Evolutionary conservation across 2,797 vertebrate genomes (phyloP).

Genomic region (Phoxinus dragarum): DNA sequence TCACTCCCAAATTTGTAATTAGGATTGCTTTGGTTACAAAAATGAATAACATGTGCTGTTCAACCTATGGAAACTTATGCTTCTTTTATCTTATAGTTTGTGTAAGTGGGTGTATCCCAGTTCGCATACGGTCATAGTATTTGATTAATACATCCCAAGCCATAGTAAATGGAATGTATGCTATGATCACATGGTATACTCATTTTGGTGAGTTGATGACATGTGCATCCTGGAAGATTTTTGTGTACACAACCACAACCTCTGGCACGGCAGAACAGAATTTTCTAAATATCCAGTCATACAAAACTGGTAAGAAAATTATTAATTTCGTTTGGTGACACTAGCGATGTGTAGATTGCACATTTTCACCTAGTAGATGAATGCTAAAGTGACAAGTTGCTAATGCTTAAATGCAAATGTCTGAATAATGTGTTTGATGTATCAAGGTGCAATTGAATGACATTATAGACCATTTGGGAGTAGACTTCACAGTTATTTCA

Average conservation of each 20-base stretch:
- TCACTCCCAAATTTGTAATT: constrained; percentile 79
- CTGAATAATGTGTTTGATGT: neutral
- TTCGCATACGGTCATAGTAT: neutral
- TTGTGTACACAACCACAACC: neutral
- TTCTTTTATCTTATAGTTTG: neutral
- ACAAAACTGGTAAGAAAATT: neutral
- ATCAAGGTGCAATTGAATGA: neutral
- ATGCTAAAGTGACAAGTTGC: neutral
- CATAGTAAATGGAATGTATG: neutral
- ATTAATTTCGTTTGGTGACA: neutral
- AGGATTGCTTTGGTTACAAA: constrained; percentile 89
- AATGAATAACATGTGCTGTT: constrained; percentile 84
- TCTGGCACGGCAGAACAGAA: neutral
- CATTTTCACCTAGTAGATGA: neutral
- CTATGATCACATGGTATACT: neutral
- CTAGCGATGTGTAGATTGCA: neutral
- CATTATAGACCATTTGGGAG: neutral
- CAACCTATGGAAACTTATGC: neutral
- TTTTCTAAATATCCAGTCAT: neutral
- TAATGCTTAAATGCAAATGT: neutral
- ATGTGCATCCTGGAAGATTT: neutral
- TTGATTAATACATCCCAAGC: neutral
- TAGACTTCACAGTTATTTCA: neutral
- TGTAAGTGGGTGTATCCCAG: constrained; percentile 20
- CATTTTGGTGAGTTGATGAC: neutral